Conservation (phyloP, 2,113 vertebrate genomes). For the Hydrochoerus hydrochaeris region DNA sequence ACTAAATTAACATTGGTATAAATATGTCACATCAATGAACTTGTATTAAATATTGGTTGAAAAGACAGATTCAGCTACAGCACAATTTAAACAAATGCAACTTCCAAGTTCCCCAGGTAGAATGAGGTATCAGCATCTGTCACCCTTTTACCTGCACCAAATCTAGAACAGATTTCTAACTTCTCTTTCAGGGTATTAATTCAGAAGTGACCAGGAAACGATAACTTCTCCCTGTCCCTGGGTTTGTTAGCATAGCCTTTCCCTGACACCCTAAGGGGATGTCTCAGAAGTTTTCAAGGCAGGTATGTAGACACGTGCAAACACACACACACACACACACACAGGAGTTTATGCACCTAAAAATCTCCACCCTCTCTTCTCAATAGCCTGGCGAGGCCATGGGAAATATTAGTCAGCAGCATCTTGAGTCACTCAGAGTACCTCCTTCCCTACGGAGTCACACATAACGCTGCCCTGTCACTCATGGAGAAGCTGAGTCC, state of each 20-base stretch:
- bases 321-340: fast-evolving
- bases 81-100: neutral
- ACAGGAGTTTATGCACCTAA: too few relatives aligned
- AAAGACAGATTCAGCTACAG: neutral
- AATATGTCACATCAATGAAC: neutral
- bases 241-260: neutral
- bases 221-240: neutral
- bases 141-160: neutral
- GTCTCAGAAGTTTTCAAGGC: neutral
- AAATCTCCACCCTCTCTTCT: neutral
- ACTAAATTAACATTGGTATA: constrained; percentile 1
- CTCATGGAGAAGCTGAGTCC: neutral
- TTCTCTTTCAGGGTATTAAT: constrained; percentile 27
- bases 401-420: neutral
- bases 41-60: neutral
- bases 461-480: neutral
- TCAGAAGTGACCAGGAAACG: neutral
- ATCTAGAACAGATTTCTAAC: neutral
- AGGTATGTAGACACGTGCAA: fast-evolving
- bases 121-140: neutral
- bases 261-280: neutral
- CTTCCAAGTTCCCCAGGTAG: neutral
- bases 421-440: neutral
- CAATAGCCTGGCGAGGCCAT: neutral
- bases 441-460: neutral